A percentile compares a stretch with the other conserved stretches of the same genome.
phyloP scores from a whole-genome alignment of 2,113 vertebrate species.

The Fregetta grallaria region DNA sequence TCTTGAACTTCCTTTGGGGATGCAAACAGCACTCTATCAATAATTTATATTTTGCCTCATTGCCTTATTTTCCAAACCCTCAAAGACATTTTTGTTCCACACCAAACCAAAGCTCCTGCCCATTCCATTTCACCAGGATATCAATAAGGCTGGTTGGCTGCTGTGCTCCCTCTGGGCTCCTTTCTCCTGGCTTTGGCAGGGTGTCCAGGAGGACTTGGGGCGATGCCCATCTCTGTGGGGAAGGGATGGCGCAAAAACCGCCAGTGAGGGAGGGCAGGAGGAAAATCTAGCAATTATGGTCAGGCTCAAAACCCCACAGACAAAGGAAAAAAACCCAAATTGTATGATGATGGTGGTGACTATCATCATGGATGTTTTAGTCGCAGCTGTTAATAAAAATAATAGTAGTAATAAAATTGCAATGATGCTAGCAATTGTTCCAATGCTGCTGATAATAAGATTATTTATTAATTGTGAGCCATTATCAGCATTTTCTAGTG shows the following conservation, averaged over 20 bases:
- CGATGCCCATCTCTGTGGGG: not conserved
- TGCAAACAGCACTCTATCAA: not conserved
- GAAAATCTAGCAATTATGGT: not conserved
- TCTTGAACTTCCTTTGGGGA: not conserved
- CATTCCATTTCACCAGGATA: not conserved
- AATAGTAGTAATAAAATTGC: conserved; percentile 24
- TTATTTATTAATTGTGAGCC: conserved; percentile 49
- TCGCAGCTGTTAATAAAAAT: conserved; percentile 38
- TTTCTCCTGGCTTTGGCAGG: not conserved
- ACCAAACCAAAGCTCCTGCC: not conserved
- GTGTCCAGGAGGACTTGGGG: not conserved
- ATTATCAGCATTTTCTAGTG: conserved; percentile 8
- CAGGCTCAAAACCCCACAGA: not conserved
- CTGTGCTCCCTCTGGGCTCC: not conserved
- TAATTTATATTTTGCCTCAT: not conserved
- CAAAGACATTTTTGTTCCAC: not conserved
- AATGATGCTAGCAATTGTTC: not conserved
- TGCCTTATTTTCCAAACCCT: not conserved
- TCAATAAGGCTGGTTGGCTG: not conserved
- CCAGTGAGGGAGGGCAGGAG: not conserved
- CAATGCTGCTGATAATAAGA: not conserved
- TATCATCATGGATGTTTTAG: not conserved
- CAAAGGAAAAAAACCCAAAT: not conserved
- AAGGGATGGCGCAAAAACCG: not conserved
- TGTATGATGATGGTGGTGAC: not conserved